Evolutionary conservation across 2,797 vertebrate species (phyloP).

Genomic region (Melopsittacus undulatus): DNA sequence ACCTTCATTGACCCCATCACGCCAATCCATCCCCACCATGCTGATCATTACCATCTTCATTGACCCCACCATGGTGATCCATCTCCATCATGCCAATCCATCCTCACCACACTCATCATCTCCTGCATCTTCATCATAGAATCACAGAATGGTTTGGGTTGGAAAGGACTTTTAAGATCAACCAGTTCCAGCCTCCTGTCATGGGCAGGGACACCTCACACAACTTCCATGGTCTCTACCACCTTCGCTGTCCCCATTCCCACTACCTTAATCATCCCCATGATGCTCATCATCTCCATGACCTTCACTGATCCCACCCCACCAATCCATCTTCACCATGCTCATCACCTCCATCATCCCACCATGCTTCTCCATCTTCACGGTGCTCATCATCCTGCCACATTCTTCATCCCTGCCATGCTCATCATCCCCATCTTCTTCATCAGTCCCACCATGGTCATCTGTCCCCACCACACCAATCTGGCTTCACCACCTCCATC

Average conservation of each 20-base stretch:
- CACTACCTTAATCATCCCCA: background rate
- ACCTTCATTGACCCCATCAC: background rate
- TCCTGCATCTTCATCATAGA: background rate
- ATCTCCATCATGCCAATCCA: rapidly evolving
- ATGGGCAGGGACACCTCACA: background rate
- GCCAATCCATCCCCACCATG: background rate
- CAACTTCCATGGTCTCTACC: background rate
- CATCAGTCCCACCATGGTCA: background rate
- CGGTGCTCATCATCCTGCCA: background rate
- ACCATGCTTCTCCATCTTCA: background rate
- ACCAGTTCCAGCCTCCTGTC: background rate
- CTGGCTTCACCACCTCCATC: too few species aligned
- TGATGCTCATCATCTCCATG: background rate
- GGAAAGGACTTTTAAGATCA: too few species aligned
- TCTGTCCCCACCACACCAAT: background rate
- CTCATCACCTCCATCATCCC: too few species aligned
- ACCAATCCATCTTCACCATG: background rate
- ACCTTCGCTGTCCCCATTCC: background rate
- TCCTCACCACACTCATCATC: background rate
- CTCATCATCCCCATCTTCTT: background rate
- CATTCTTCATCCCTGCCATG: too few species aligned
- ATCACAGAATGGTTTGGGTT: too few species aligned
- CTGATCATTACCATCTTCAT: too few species aligned
- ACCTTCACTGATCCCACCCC: too few species aligned
- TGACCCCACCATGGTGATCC: background rate